Base-by-base conservation (phyloP, 2,113 vertebrate species). In the Heterotis niloticus region DNA sequence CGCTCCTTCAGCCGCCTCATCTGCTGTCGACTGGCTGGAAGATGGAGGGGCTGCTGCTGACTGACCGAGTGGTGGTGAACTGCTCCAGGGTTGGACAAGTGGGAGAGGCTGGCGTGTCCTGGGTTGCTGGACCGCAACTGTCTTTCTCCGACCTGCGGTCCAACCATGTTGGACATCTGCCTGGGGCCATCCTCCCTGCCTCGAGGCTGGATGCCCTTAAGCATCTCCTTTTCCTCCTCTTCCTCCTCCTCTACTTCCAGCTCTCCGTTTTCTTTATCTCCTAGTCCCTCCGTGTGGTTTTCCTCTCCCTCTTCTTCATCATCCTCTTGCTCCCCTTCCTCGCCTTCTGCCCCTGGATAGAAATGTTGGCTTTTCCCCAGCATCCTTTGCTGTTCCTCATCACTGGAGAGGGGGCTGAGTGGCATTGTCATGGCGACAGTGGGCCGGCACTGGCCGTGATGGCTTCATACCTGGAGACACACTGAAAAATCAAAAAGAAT, bases 271-370 rank as follows among this genome's bases (percentile, higher is more conserved):
- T 83, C 82, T 85, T 62, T 62, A 34, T 73, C 78, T 59, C n/a
- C 68, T 72, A 64, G n/a, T 5, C 44, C 54, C 28, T 54, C 69
- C 69, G 52, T 64, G 80, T 90, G 90, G 75, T 84, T 91, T 90
- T 92, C 92, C 90, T 92, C 93, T 88, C 93, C 92, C 83, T 95
- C 94, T 85, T 94, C 95, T 72, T 95, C 94, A 86, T 95, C 95
- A 83, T 91, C 90, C 78, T 91, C 92, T 83, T 91, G 91, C 78
- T 90, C 94, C 83, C 90, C 93, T 88, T 91, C 91, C 80, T 90
- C 91, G 80, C 89, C 90, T 76, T 93, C 91, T 85, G 89, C 85
- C 80, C 87, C 84, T 81, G 88, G 84, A 88, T 92, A 93, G 86
- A 91, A 93, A 83, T 89, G 91, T 81, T 93, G 84, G 81, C 88